Base-by-base conservation (phyloP, 2,113 vertebrate genomes). In the Myotis brandtii region DNA sequence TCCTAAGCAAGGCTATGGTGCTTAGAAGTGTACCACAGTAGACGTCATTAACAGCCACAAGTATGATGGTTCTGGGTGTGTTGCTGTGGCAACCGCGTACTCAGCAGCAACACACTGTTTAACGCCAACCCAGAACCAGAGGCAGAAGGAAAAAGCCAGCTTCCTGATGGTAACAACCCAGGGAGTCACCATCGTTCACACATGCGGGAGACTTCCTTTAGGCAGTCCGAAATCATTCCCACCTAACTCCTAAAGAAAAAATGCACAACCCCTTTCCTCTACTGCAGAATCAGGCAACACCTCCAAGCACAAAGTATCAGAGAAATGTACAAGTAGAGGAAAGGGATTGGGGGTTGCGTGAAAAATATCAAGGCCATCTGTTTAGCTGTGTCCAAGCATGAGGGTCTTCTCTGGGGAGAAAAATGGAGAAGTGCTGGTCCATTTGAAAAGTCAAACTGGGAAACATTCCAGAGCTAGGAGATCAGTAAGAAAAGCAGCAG, bases 31-130 rank as follows among this genome's bases (percentile, higher is more conserved):
- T 90, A 95, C 97, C 95, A 96, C 96, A 95, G 95, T 76, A 97
- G 92, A 97, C 85, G 81, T 97, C 95, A 94, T 37, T 43, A 40
- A 87, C 93, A 96, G 97, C 96, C 97, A 97, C 94, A 97, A 93
- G 90, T 30, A 2, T 17, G 6, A 86, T 73, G 88, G 95, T 90
- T 85, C 97, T 79, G 94, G 84, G 93, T 92, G 77, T 92, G 96
- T 96, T 97, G 91, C 95, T 77, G 52, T 94, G 82, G 97, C 90
- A 98, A 98, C 96, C 5, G 1, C 1, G 23, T 82, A 95, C 92
- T 95, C 85, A 91, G 94, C 93, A 93, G 92, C 96, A 97, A 84
- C 95, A 95, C 0, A 30, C 72, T 82, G 90, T 66, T 72, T 95
- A 92, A 97, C 27, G 10, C 90, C 91, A 96, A 93, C 90, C 95